Evolutionary conservation across 2,797 vertebrate species (phyloP).

Genomic region (Chaunax sp.): DNA sequence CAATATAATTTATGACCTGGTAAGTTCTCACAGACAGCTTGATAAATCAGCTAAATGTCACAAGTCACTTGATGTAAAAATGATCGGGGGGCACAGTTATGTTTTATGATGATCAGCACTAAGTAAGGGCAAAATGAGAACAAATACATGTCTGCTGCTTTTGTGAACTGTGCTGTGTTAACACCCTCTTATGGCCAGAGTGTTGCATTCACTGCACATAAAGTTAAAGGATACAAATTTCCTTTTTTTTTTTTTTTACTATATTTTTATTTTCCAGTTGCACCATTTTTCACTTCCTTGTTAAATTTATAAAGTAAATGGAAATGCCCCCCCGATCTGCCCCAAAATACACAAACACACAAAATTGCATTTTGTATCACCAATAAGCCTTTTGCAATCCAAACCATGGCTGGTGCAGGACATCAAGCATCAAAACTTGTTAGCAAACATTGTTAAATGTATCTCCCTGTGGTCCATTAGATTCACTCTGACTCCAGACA

Average conservation of each 20-base stretch:
- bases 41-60: conserved; percentile 34
- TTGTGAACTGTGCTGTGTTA: conserved; percentile 12
- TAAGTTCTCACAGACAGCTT: conserved; percentile 18
- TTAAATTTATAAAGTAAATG: too few species aligned
- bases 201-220: conserved; percentile 10
- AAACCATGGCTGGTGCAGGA: background rate
- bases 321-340: too few species aligned
- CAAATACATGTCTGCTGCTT: background rate
- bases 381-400: conserved; percentile 1
- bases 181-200: conserved; percentile 5
- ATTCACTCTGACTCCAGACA: background rate
- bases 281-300: background rate
- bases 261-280: background rate
- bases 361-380: background rate
- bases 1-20: conserved; percentile 24
- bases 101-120: conserved; percentile 7
- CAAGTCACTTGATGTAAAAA: conserved; percentile 30
- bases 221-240: background rate
- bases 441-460: background rate
- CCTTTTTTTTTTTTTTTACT: too few species aligned
- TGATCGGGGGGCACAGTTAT: conserved; percentile 15
- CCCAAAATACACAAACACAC: too few species aligned
- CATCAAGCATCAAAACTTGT: conserved; percentile 2
- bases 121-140: conserved; percentile 3
- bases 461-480: conserved; percentile 3